A percentile compares a stretch with the other conserved stretches of the same genome.
Conservation (phyloP, 2,113 vertebrate species). For the Spermophilus dauricus region DNA sequence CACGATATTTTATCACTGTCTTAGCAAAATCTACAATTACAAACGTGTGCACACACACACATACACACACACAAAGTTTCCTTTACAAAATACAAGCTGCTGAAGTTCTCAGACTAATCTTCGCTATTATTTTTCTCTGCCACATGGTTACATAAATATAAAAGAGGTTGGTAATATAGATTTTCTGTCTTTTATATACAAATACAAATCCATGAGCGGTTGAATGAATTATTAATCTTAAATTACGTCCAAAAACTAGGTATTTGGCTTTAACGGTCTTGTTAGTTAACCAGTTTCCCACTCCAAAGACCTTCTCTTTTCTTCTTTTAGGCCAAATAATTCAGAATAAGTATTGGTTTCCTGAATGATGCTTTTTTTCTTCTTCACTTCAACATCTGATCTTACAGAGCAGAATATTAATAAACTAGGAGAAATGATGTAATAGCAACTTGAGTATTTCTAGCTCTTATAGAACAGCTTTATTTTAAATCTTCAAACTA, state of each 20-base stretch:
- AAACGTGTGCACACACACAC: too few relatives aligned
- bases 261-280: slow-evolving; percentile 91
- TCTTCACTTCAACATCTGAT: slow-evolving; percentile 88
- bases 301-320: not conserved
- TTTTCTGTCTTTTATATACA: slow-evolving; percentile 93
- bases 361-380: slow-evolving; percentile 88
- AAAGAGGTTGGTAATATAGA: slow-evolving; percentile 88
- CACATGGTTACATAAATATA: slow-evolving; percentile 40
- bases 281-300: slow-evolving; percentile 88
- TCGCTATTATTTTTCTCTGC: not conserved
- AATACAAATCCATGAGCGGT: slow-evolving; percentile 91
- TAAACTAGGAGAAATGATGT: slow-evolving; percentile 63
- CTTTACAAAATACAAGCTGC: not conserved
- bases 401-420: slow-evolving; percentile 46
- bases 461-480: not conserved
- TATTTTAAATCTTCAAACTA: slow-evolving; percentile 1
- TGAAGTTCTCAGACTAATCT: not conserved
- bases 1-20: too few relatives aligned
- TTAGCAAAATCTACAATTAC: not conserved
- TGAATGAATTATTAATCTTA: slow-evolving; percentile 93
- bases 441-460: not conserved
- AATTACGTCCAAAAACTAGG: slow-evolving; percentile 90
- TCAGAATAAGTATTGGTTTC: slow-evolving; percentile 76
- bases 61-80: not conserved
- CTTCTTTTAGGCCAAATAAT: not conserved